Percentiles rank a stretch among this genome's conserved stretches.
Evolutionary conservation across 2,797 vertebrate genomes (phyloP).

Genomic region (Hydrophis major): DNA sequence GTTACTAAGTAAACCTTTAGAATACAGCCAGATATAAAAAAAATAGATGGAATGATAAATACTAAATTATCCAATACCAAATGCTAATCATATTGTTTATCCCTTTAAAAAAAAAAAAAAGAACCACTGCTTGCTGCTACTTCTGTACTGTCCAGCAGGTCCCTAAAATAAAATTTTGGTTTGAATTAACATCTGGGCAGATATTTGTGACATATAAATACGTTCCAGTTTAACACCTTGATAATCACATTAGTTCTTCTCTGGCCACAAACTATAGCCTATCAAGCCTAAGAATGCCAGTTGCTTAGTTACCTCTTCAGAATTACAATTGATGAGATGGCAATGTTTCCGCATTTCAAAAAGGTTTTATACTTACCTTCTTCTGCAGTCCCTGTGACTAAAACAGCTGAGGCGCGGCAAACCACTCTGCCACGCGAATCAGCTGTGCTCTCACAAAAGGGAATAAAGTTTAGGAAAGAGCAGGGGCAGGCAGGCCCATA

Average conservation of each 20-base stretch:
- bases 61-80: constrained; percentile 40
- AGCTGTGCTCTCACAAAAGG: no score
- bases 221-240: neutral
- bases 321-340: neutral
- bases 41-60: neutral
- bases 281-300: neutral
- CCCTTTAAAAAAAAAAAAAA: neutral
- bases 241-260: neutral
- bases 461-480: no score
- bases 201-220: neutral
- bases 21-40: constrained; percentile 45
- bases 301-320: neutral
- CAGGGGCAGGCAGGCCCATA: no score
- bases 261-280: neutral
- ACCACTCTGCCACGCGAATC: no score
- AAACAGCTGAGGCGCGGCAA: no score
- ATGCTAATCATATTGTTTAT: constrained; percentile 24
- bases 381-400: no score
- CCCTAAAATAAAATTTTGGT: neutral
- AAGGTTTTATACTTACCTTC: no score
- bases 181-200: neutral
- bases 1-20: constrained; percentile 39
- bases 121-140: neutral
- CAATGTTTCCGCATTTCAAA: no score
- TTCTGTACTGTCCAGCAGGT: neutral